These are phyloP conservation scores for Scomberomorus guttatus DNA, from an alignment of 2,797 vertebrate genomes.

Conservation along the genomic window DNA sequence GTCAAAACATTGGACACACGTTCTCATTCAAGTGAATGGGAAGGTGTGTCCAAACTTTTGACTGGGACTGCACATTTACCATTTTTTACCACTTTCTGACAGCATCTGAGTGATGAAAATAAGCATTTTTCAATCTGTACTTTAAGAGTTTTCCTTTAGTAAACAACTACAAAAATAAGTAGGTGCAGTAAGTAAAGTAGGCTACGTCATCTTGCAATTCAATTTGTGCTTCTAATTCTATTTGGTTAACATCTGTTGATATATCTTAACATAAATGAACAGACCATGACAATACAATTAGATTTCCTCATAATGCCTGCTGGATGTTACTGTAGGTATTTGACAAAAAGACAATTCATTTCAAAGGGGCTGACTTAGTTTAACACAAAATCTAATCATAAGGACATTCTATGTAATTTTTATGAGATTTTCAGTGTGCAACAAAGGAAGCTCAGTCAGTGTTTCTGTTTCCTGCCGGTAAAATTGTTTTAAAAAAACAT, in stretches of 20 bases:
- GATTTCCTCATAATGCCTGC: slow-evolving; percentile 21
- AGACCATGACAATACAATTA: slow-evolving; percentile 43
- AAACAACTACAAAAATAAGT: slow-evolving; percentile 3
- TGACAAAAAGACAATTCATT: slow-evolving; percentile 23
- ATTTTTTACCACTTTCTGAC: neutral
- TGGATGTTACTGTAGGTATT: slow-evolving; percentile 19
- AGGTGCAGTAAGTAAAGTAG: slow-evolving; percentile 27
- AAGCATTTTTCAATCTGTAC: slow-evolving; percentile 21
- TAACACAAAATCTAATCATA: slow-evolving; percentile 26
- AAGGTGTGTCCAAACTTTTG: too few species aligned
- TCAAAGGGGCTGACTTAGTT: slow-evolving; percentile 28
- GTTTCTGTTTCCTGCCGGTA: slow-evolving; percentile 18
- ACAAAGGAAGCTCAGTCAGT: neutral
- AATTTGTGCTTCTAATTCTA: slow-evolving; percentile 65
- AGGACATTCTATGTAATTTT: neutral
- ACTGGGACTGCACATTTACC: neutral
- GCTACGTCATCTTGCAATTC: slow-evolving; percentile 14
- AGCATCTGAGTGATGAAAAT: neutral
- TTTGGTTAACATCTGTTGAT: slow-evolving; percentile 39
- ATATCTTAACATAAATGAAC: slow-evolving; percentile 36
- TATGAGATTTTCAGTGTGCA: slow-evolving; percentile 23
- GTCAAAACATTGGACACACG: too few species aligned
- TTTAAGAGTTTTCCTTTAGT: neutral
- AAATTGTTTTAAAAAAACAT: slow-evolving; percentile 5
- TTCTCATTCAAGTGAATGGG: too few species aligned